phyloP scores from a whole-genome alignment of 1,140 invertebrate genomes.

The Penaeus japonicus region DNA sequence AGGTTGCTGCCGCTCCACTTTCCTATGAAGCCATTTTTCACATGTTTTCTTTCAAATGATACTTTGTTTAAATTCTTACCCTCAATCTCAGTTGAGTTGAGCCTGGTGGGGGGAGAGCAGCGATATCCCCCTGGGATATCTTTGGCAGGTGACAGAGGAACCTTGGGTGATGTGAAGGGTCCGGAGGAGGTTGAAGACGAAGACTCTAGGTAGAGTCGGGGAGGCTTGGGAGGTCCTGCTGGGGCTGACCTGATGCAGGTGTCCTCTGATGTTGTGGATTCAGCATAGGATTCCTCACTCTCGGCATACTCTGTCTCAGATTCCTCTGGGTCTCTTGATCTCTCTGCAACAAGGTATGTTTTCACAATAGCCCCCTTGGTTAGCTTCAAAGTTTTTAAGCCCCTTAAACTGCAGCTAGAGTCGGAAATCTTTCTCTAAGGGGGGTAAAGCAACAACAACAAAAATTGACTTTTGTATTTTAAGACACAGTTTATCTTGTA shows the following conservation, averaged over 20 bases:
- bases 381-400: background rate
- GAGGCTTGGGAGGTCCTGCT: conserved; percentile 55
- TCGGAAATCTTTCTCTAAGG: no score
- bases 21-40: no score
- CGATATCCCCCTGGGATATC: background rate
- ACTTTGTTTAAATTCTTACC: background rate
- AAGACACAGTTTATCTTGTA: no score
- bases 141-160: background rate
- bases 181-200: background rate
- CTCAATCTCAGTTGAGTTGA: conserved; percentile 34
- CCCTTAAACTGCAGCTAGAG: no score
- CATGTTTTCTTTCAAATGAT: no score
- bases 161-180: background rate
- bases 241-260: background rate
- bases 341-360: background rate
- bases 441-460: no score
- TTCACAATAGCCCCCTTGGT: background rate
- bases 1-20: no score
- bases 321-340: background rate
- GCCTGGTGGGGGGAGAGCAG: background rate
- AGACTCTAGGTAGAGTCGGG: conserved; percentile 40
- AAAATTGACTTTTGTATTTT: no score
- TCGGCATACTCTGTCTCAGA: conserved; percentile 56
- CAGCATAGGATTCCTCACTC: conserved; percentile 51
- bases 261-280: conserved; percentile 37